Evolutionary conservation across 2,888 invertebrate genomes (phyloP).

Genomic region (Fissipunctia ypsillon): DNA sequence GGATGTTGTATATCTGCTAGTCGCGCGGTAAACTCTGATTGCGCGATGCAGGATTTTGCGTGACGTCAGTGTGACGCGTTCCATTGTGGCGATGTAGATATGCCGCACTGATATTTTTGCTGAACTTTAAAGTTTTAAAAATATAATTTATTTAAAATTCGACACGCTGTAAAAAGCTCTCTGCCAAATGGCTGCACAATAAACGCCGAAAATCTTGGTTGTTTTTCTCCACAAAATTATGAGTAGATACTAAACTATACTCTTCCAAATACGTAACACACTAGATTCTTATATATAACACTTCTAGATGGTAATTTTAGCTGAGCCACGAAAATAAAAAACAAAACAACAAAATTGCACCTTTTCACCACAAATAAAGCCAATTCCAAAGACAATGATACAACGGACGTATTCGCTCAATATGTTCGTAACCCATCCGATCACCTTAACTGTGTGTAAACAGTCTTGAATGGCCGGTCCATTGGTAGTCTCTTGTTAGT

Average conservation of each 20-base stretch:
- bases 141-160: neutral
- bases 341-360: neutral
- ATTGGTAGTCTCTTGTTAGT: slow-evolving; percentile 16
- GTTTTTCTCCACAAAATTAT: neutral
- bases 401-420: slow-evolving; percentile 28
- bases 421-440: slow-evolving; percentile 23
- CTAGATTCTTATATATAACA: too few species aligned
- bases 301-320: neutral
- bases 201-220: too few species aligned
- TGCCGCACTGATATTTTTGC: neutral
- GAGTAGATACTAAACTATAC: too few species aligned
- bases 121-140: neutral
- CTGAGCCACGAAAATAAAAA: neutral
- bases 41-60: too few species aligned
- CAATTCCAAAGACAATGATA: slow-evolving; percentile 14
- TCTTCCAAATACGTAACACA: neutral
- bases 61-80: too few species aligned
- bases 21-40: too few species aligned
- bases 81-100: too few species aligned
- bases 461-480: slow-evolving; percentile 18
- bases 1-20: too few species aligned
- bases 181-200: neutral
- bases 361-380: neutral
- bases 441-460: slow-evolving; percentile 45
- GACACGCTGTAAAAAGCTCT: neutral